Conservation (phyloP, 2,888 invertebrate genomes). For the Platycnemis pennipes region DNA sequence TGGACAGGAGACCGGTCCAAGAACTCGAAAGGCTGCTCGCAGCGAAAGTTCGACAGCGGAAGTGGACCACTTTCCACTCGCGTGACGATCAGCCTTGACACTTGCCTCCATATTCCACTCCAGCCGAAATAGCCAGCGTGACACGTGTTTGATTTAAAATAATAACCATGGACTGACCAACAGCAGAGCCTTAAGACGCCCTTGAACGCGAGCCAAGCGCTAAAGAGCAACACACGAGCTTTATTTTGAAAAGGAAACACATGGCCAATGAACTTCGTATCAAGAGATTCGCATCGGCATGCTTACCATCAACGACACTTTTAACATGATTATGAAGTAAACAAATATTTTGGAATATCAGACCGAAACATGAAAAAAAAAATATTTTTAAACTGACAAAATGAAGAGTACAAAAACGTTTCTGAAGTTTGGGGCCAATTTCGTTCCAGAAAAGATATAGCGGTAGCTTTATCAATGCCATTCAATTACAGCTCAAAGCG, state of each 20-base stretch:
- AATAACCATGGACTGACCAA: background rate
- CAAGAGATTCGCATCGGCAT: too few relatives aligned
- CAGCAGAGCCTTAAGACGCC: background rate
- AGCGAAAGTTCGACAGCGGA: background rate
- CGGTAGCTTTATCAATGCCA: too few relatives aligned
- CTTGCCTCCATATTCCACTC: background rate
- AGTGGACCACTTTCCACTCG: constrained; percentile 15
- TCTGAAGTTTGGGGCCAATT: too few relatives aligned
- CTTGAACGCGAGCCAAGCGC: constrained; percentile 6
- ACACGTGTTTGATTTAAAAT: background rate
- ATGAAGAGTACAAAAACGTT: too few relatives aligned
- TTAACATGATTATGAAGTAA: background rate
- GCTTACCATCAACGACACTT: too few relatives aligned
- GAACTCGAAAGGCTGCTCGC: background rate
- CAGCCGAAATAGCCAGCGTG: background rate
- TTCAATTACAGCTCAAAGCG: too few relatives aligned
- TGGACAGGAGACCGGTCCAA: background rate
- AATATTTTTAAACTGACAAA: too few relatives aligned
- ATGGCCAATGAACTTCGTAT: too few relatives aligned
- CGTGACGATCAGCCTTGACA: background rate
- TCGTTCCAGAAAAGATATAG: too few relatives aligned
- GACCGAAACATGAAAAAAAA: too few relatives aligned
- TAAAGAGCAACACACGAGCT: background rate
- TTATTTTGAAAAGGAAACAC: too few relatives aligned
- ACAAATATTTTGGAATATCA: background rate